Evolutionary conservation across 2,113 vertebrate species (phyloP), one percentile per base, ranked within the genome.

Genomic region (Zapus hudsonius): DNA sequence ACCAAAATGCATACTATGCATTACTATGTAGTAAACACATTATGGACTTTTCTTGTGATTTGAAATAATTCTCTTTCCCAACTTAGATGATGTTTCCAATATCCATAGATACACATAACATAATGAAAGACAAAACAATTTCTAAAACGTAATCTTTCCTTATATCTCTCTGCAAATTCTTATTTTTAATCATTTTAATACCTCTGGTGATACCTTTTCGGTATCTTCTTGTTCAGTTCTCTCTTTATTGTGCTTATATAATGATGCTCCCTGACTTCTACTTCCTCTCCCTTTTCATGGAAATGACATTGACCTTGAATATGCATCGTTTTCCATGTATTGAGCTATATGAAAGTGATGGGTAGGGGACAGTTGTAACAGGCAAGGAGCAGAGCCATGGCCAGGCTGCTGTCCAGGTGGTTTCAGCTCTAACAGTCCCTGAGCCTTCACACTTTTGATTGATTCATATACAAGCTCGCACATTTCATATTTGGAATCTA

Each of bases 51-150:
- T 74, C 74, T 76, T 82, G 22, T 79, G 57, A 83, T 88, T 78
- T 92, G 36, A 72, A 87, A 70, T 55, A 85, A 59, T 40, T 81
- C 13, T 75, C 19, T 84, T 69, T 52, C 61, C 92, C 10, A 90
- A 47, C 79, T 66, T 70, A 55, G 38, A 69, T 17, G 44, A 75
- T 61, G 8, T 76, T 89, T 25, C 23, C 57, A 81, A 23, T 27
- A 84, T 72, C 55, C 47, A 31, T 11, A 79, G 7, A 76, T 38
- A 47, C 4, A 57, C 19, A 64, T n/a, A 74, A 16, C 27, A 33
- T 22, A 40, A 27, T 36, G 52, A 66, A 86, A 31, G 12, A 70
- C 11, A 73, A 70, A 36, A 10, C 5, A 40, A 67, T 67, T 87
- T 80, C 84, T 27, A 87, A 67, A 91, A 69, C 40, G 12, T 61